Base-by-base conservation (phyloP, 2,113 vertebrate species). In the Dasyprocta punctata region DNA sequence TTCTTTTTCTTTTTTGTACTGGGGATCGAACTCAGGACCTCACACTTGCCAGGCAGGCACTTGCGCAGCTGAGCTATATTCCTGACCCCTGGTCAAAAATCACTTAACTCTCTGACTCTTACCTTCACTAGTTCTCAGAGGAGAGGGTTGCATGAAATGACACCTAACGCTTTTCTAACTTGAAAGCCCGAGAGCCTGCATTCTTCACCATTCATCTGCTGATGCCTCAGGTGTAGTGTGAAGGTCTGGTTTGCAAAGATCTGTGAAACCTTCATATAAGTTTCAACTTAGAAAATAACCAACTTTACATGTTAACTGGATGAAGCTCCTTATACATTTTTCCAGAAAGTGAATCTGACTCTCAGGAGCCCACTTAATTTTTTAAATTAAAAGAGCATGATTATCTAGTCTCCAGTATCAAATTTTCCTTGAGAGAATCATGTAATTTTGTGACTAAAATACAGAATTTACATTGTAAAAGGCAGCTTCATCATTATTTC, bases 201-300 rank as follows among this genome's bases (percentile, higher is more conserved):
- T 24, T 89, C 14, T 83, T 11, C 20, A 44, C 16, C 1, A 17
- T 54, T 47, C 4, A 36, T 38, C 69, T 54, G 26, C 44, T 89
- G 38, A 77, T 93, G 17, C 10, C 61, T 58, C 38, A 49, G 44
- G 10, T 89, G 36, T 44, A 75, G 17, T 5, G 94, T 44, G 38
- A 71, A 89, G 28, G 11, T 58, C 28, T 78, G 12, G 20, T 88
- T 81, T 86, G 26, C 33, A 38, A 89, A 88, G 82, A n/a, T 69
- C 44, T 60, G 0, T 65, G 52, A 94, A 52, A 26, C 11, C 56
- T 90, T 84, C 89, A 19, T 26, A 36, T 85, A 63, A 52, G 11
- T 89, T 93, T 80, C 80, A 63, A 7, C 44, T 86, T 92, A 91
- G 58, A 54, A 95, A 93, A 84, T 89, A 89, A 90, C 24, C 16